Evolutionary conservation across 2,888 invertebrate species (phyloP), one percentile per base, ranked within the genome.

Genomic region (Apodemia hepburni): DNA sequence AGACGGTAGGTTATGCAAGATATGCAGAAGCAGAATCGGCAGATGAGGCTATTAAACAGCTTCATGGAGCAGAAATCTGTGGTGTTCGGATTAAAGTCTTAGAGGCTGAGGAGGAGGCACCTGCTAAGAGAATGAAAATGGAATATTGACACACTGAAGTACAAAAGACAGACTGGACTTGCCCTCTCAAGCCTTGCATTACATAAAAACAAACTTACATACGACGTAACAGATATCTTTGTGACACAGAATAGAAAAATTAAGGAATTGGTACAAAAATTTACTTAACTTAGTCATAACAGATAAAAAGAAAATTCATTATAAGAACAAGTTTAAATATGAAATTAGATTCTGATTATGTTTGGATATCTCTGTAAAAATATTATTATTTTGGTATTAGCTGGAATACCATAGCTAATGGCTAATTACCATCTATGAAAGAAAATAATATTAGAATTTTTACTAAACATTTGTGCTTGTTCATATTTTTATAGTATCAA

Each of bases 1-100:
- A 97, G 79, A 98, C 97, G 75, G 98, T 97, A 83, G 98, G 98
- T 0, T 98, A 97, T 85, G 98, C 97, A 7, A 97, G 97, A 75
- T 98, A 96, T 85, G 95, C 97, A 3, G 93, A 92, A 59, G 92
- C 92, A 61, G 93, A 94, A 49, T 95, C 96, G 67, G 98, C 98
- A 0, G 93, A 95, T 70, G 92, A 93, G 72, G 97, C 97, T 1
- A 96, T 96, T 59, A 73, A 64, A 59, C 69, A 68, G 0, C 84
- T 98, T 58, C 97, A 98, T 79, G 98, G 97, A 11, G 96, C 97
- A 65, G 97, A 97, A 81, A 93, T 98, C 64, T 96, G 96, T 74
- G 97, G 97, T 29, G 94, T 96, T 29, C 93, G 97, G 67, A 92
- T 98, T 61, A 97, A 98, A 91, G 98, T 98, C 6, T 89, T 98